Percentiles rank a stretch among this genome's conserved stretches.
These are phyloP conservation scores for Eudyptes chrysolophus DNA, from an alignment of 2,113 vertebrate species.

Conservation along the genomic window DNA sequence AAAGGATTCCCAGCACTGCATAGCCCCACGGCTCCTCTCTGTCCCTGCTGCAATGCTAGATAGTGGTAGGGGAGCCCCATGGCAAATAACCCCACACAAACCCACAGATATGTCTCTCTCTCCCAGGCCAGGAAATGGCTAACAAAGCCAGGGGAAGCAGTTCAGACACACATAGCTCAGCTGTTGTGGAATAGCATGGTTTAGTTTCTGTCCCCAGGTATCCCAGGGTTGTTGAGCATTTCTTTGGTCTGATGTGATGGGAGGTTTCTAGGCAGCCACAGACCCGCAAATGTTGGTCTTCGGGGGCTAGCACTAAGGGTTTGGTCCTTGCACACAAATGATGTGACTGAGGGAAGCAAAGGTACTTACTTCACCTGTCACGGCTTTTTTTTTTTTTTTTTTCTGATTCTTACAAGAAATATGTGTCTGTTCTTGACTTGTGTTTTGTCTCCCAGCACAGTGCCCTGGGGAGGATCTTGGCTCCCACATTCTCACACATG, in stretches of 20 bases:
- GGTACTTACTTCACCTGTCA: neutral
- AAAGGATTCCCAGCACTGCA: neutral
- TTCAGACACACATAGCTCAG: neutral
- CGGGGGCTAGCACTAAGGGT: too few relatives aligned
- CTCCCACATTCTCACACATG: neutral
- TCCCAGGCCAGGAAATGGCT: neutral
- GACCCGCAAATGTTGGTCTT: neutral
- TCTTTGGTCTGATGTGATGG: neutral
- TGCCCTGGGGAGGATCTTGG: neutral
- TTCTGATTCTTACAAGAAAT: neutral
- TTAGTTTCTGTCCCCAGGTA: neutral
- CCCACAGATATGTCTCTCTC: neutral
- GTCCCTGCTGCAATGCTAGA: neutral
- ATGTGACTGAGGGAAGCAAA: neutral
- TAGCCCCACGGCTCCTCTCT: neutral
- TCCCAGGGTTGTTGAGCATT: neutral
- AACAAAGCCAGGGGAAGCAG: neutral
- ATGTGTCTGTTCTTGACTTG: neutral
- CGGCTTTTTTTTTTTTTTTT: neutral
- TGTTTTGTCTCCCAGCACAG: neutral
- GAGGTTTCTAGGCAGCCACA: neutral
- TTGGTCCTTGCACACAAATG: neutral
- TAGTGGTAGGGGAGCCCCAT: neutral
- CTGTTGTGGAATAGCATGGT: neutral
- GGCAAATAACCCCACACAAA: neutral